These are phyloP conservation scores for Varanus komodoensis DNA, from an alignment of 2,113 vertebrate species.

Conservation along the genomic window DNA sequence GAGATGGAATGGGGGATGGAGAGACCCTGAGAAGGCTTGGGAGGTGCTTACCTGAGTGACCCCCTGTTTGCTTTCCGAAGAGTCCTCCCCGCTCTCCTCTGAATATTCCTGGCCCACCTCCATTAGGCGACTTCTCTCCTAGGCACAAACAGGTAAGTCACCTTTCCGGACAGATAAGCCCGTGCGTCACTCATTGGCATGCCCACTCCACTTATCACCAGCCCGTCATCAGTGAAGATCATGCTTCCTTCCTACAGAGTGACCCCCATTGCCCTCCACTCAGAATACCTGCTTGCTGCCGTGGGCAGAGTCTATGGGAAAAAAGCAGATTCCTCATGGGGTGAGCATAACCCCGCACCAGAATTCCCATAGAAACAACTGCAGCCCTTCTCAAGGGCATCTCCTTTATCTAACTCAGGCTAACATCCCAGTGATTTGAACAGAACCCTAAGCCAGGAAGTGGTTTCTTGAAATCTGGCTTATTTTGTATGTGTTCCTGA, in stretches of 20 bases:
- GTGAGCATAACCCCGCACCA: neutral
- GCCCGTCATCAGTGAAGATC: neutral
- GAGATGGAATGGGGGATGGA: neutral
- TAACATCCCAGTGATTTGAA: neutral
- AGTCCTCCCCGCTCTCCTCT: neutral
- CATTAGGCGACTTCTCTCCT: slow-evolving; percentile 31
- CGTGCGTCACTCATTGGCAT: no score
- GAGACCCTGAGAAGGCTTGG: no score
- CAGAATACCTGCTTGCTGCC: neutral
- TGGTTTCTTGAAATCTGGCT: no score
- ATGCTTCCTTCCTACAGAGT: no score
- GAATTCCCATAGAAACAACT: neutral
- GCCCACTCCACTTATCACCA: neutral
- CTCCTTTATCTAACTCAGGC: neutral
- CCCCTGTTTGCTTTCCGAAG: neutral
- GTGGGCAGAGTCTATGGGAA: neutral
- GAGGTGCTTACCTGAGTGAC: slow-evolving; percentile 20
- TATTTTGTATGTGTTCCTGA: no score
- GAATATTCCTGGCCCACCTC: neutral
- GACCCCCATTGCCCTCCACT: neutral
- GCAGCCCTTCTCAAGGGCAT: neutral
- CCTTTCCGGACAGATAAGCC: neutral
- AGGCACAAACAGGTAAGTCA: neutral
- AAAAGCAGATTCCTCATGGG: no score
- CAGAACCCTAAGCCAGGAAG: no score